These are phyloP conservation scores for Calameuta idolon DNA, from an alignment of 2,888 invertebrate species.

Conservation along the genomic window DNA sequence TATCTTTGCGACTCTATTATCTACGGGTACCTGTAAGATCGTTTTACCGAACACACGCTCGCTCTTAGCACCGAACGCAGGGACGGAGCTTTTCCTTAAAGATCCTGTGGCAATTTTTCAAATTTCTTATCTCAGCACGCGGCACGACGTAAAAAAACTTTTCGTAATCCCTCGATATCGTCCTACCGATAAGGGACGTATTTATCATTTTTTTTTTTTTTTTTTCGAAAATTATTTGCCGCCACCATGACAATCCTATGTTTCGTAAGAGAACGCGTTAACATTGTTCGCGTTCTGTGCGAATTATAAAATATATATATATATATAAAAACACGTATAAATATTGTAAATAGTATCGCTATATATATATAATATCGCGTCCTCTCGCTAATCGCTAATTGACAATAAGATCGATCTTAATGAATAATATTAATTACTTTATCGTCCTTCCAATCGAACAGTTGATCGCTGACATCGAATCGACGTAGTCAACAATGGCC, in stretches of 20 bases:
- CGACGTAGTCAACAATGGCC: constrained; percentile 50
- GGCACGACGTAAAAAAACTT: background rate
- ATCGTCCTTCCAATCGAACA: background rate
- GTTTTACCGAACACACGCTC: constrained; percentile 43
- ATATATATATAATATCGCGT: background rate
- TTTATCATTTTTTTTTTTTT: background rate
- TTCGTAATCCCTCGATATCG: background rate
- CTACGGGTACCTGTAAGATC: constrained; percentile 20
- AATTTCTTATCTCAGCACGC: constrained; percentile 4
- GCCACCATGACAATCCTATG: background rate
- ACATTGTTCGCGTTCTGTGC: background rate
- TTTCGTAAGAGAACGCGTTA: background rate
- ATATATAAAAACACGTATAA: background rate
- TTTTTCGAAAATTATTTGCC: background rate
- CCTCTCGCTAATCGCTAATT: background rate
- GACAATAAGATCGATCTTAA: background rate
- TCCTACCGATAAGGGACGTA: background rate
- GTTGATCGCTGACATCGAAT: constrained; percentile 1
- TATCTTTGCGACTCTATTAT: constrained; percentile 37
- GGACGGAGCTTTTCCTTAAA: constrained; percentile 8
- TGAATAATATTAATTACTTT: background rate
- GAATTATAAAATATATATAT: background rate
- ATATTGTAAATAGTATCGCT: background rate
- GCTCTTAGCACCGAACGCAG: constrained; percentile 39
- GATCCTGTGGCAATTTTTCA: constrained; percentile 8